Conservation (phyloP, 2,888 invertebrate species). For the Drosophila quasianomalipes region DNA sequence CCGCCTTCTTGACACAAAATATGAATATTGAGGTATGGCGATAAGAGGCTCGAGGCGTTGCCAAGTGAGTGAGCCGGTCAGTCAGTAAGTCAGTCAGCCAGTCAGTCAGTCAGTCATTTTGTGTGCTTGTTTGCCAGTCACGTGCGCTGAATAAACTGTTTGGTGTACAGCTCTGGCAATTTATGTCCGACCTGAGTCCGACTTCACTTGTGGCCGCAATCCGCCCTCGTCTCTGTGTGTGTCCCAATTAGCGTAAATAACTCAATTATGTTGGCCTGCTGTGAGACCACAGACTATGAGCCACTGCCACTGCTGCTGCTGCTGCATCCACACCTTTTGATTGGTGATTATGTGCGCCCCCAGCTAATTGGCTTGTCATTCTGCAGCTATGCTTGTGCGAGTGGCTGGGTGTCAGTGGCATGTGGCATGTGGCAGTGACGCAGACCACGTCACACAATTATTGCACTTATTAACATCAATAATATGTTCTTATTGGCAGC, state of each 20-base stretch:
- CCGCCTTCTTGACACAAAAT: constrained; percentile 34
- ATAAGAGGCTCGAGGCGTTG: background rate
- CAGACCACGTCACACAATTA: constrained; percentile 20
- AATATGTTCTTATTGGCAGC: constrained; percentile 18
- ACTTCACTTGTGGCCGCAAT: background rate
- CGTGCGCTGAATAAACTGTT: constrained; percentile 59
- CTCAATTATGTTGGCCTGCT: constrained; percentile 67
- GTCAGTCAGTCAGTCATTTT: constrained; percentile 23
- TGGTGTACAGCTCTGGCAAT: constrained; percentile 37
- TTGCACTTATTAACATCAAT: constrained; percentile 57
- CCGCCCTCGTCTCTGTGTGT: constrained; percentile 14
- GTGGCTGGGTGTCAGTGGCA: constrained; percentile 2
- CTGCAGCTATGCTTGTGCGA: constrained; percentile 17
- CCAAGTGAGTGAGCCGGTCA: background rate
- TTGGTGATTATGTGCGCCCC: constrained; percentile 62
- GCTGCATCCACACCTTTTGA: constrained; percentile 67
- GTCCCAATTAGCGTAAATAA: constrained; percentile 72
- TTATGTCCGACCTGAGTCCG: constrained; percentile 27
- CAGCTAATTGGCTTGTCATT: constrained; percentile 65
- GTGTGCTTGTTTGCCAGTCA: constrained; percentile 37
- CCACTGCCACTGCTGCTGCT: constrained; percentile 7
- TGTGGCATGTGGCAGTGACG: background rate
- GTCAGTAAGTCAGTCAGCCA: constrained; percentile 8
- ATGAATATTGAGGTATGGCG: constrained; percentile 25
- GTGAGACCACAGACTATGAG: constrained; percentile 8